Evolutionary conservation across 2,113 vertebrate species (phyloP).

Genomic region (Apeltes quadracus): DNA sequence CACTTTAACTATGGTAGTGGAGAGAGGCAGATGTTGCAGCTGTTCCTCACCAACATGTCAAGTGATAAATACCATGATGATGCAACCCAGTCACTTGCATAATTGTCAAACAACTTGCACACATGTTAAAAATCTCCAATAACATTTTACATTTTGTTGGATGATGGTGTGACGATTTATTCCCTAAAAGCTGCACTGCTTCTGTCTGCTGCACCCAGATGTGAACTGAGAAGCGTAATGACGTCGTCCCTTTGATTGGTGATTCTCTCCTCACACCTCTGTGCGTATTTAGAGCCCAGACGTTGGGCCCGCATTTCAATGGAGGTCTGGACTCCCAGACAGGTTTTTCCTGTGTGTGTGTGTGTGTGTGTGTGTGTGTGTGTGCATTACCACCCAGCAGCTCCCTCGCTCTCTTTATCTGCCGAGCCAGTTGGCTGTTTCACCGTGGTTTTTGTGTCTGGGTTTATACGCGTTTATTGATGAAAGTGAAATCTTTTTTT

Average conservation of each 20-base stretch:
- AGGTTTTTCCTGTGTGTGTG: conserved; percentile 42
- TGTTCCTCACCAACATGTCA: not conserved
- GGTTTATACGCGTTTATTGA: not conserved
- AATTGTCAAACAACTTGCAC: not conserved
- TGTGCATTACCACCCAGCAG: conserved; percentile 19
- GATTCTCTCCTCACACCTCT: conserved; percentile 69
- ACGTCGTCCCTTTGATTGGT: conserved; percentile 71
- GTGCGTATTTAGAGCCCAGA: conserved; percentile 70
- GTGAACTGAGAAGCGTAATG: conserved; percentile 72
- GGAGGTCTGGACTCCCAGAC: conserved; percentile 52
- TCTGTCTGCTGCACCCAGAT: conserved; percentile 34
- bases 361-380: conserved; percentile 5
- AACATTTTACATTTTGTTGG: conserved; percentile 1
- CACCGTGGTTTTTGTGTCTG: not conserved
- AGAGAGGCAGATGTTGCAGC: not conserved
- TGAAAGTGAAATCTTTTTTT: not conserved
- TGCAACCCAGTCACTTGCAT: not conserved
- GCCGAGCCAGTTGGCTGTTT: conserved; percentile 5
- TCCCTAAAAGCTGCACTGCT: conserved; percentile 30
- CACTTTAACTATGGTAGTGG: not conserved
- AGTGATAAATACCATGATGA: not conserved
- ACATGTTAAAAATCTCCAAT: not conserved
- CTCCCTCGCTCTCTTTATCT: conserved; percentile 33
- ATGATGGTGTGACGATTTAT: not conserved
- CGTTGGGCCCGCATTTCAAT: conserved; percentile 77